Evolutionary conservation across 2,888 invertebrate species (phyloP).

Genomic region (Holacanthella duospinosa): DNA sequence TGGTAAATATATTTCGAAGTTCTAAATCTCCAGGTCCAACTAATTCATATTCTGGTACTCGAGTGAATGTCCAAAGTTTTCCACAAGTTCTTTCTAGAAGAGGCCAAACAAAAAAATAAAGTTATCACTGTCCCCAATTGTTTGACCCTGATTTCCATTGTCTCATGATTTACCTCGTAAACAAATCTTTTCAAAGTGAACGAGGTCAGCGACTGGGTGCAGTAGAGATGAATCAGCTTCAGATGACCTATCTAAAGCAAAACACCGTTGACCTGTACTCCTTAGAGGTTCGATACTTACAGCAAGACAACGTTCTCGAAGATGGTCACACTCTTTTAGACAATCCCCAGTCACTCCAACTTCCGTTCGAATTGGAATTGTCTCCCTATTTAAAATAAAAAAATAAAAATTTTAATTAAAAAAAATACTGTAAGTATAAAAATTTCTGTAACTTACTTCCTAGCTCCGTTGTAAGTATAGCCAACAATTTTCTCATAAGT

Average conservation of each 20-base stretch:
- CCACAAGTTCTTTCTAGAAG: constrained; percentile 41
- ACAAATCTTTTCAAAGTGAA: constrained; percentile 45
- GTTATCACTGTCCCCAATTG: background rate
- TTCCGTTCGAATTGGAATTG: constrained; percentile 39
- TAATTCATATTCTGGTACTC: constrained; percentile 45
- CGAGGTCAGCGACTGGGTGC: constrained; percentile 41
- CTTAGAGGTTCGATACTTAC: constrained; percentile 41
- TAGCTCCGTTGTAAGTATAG: constrained; percentile 39
- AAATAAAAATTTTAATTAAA: background rate
- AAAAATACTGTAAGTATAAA: background rate
- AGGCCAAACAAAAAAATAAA: background rate
- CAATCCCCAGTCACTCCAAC: constrained; percentile 42
- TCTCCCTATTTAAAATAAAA: constrained; percentile 36
- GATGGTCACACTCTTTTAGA: constrained; percentile 41
- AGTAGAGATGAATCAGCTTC: constrained; percentile 40
- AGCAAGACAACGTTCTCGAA: constrained; percentile 40
- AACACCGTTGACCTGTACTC: constrained; percentile 42
- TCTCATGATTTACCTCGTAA: constrained; percentile 40
- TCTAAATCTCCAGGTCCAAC: constrained; percentile 44
- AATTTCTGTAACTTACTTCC: constrained; percentile 37
- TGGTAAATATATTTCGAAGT: constrained; percentile 42
- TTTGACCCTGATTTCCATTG: background rate
- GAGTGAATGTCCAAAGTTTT: constrained; percentile 46
- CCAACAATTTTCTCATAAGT: constrained; percentile 42
- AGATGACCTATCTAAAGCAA: constrained; percentile 42